A percentile compares a stretch with the other conserved stretches of the same genome.
Conservation (phyloP, 2,888 invertebrate species). For the Ashinkailepas kermadecensis region DNA sequence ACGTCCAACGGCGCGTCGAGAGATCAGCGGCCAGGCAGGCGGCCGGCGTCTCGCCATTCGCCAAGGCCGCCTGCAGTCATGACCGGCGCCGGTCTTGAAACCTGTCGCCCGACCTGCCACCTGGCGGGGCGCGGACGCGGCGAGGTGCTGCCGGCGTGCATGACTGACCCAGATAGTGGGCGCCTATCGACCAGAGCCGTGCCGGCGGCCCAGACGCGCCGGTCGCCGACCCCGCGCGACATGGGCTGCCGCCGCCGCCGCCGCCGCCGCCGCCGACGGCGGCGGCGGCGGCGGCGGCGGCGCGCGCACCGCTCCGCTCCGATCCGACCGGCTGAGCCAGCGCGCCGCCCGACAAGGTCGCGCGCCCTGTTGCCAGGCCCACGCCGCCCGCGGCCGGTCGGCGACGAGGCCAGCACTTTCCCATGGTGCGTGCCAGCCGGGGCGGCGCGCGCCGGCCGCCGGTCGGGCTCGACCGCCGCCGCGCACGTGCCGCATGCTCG, state of each 20-base stretch:
- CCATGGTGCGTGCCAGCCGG: background rate
- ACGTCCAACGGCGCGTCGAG: too few species aligned
- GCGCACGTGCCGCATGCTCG: too few species aligned
- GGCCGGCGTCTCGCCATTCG: too few species aligned
- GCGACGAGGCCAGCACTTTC: conserved; percentile 1
- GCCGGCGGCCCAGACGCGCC: conserved; percentile 8
- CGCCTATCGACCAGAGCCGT: background rate
- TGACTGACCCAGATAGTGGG: background rate
- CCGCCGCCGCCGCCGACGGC: background rate
- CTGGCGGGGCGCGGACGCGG: background rate
- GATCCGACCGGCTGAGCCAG: background rate
- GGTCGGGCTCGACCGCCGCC: background rate
- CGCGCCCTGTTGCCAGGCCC: background rate
- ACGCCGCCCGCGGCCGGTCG: conserved; percentile 1
- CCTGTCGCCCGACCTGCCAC: background rate
- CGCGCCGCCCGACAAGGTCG: background rate
- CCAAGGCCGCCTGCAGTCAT: too few species aligned
- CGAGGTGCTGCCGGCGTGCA: background rate
- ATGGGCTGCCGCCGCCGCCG: background rate
- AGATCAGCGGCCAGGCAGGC: too few species aligned
- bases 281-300: too few species aligned
- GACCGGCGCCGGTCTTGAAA: background rate
- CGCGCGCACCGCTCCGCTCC: too few species aligned
- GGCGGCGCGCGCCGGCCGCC: background rate
- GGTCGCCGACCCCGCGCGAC: background rate